A percentile compares a stretch with the other conserved stretches of the same genome.
Evolutionary conservation across 2,797 vertebrate species (phyloP).

Genomic region (Sphenodon punctatus): DNA sequence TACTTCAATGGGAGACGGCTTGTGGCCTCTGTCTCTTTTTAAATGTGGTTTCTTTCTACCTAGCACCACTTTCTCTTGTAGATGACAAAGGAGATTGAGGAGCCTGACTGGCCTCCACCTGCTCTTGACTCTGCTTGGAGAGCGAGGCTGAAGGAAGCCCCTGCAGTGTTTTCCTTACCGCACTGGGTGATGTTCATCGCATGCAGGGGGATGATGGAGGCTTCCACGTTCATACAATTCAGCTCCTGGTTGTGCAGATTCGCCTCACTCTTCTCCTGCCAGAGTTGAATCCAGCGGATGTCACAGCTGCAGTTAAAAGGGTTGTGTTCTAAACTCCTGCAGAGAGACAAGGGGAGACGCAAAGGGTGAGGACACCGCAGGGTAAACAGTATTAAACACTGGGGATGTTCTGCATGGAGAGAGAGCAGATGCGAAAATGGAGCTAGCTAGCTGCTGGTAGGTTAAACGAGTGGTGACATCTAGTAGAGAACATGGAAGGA

Average conservation of each 20-base stretch:
- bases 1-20: no score
- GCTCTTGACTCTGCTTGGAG: accelerated
- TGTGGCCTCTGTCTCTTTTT: no score
- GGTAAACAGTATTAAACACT: not conserved
- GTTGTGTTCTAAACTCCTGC: conserved; percentile 89
- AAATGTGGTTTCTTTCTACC: no score
- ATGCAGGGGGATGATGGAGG: conserved; percentile 83
- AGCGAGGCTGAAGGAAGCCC: accelerated
- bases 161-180: conserved; percentile 78
- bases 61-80: no score
- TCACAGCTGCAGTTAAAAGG: conserved; percentile 94
- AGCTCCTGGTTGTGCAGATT: conserved; percentile 88
- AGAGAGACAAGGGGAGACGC: not conserved
- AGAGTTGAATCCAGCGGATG: conserved; percentile 98
- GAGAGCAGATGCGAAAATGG: no score
- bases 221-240: conserved; percentile 86
- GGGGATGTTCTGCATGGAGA: no score
- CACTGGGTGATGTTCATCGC: conserved; percentile 95
- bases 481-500: no score
- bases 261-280: conserved; percentile 92
- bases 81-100: not conserved
- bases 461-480: no score
- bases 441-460: no score
- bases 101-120: not conserved
- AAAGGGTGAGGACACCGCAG: conserved; percentile 29